These are phyloP conservation scores for Venustaconcha ellipsiformis DNA, from an alignment of 1,140 invertebrate genomes.

Conservation along the genomic window DNA sequence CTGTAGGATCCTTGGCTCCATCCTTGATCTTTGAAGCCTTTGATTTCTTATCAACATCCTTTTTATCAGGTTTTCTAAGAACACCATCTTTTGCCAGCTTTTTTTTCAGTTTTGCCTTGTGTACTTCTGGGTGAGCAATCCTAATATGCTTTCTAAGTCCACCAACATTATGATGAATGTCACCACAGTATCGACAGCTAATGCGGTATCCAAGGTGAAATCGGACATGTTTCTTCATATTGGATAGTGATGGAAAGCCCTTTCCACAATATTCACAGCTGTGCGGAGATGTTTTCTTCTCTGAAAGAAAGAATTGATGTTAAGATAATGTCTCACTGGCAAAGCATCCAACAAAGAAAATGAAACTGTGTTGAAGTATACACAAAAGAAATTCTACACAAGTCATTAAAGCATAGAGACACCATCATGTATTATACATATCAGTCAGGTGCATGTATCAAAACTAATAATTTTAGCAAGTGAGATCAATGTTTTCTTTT, in stretches of 20 bases:
- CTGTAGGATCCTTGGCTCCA: neutral
- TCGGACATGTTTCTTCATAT: conserved; percentile 36
- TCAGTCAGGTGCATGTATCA: no score
- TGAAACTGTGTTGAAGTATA: no score
- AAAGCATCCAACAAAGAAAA: no score
- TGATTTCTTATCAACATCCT: conserved; percentile 22
- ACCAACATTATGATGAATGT: conserved; percentile 25
- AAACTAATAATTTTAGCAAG: no score
- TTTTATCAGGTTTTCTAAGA: conserved; percentile 22
- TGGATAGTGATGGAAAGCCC: conserved; percentile 27
- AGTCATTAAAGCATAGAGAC: no score
- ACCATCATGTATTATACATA: no score
- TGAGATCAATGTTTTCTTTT: no score
- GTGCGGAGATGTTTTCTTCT: no score
- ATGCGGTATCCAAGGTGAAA: conserved; percentile 32
- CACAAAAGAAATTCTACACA: no score
- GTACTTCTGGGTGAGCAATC: conserved; percentile 18
- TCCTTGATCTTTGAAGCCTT: neutral
- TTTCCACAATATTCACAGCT: conserved; percentile 28
- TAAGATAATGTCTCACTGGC: no score
- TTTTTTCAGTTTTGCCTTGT: conserved; percentile 13
- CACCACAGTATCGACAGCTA: conserved; percentile 20
- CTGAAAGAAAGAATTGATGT: no score
- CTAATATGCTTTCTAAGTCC: conserved; percentile 24
- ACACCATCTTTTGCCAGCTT: conserved; percentile 17